Evolutionary conservation across 2,113 vertebrate species (phyloP).

Genomic region (Neoarius graeffei): DNA sequence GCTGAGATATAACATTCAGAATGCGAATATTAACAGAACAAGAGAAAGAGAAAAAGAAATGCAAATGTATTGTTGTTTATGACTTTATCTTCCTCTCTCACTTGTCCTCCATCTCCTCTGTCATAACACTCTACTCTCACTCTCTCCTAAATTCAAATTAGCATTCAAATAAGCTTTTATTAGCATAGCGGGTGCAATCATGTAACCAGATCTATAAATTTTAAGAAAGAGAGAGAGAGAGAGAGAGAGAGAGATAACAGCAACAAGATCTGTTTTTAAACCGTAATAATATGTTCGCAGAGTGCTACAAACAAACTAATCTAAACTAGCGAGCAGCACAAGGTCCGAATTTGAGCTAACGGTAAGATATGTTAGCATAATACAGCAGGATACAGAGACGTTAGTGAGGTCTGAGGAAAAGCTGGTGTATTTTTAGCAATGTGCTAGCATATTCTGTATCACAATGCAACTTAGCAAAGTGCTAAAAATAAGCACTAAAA

Average conservation of each 20-base stretch:
- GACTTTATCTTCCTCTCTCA: neutral
- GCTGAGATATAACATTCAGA: neutral
- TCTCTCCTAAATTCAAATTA: constrained; percentile 15
- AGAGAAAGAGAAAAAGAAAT: neutral
- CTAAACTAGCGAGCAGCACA: neutral
- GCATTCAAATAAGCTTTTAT: constrained; percentile 21
- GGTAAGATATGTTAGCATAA: neutral
- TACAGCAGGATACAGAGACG: neutral
- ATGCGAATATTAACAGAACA: neutral
- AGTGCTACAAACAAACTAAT: neutral
- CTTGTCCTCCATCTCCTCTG: neutral
- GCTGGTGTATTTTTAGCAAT: neutral
- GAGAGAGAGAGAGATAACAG: neutral
- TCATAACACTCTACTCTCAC: neutral
- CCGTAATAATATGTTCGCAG: neutral
- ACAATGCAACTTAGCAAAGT: neutral
- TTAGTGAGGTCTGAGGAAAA: neutral
- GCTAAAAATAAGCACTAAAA: neutral
- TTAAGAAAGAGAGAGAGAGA: neutral
- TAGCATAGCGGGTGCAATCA: neutral
- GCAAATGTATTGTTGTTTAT: neutral
- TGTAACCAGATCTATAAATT: neutral
- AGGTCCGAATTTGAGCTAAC: neutral
- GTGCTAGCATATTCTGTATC: neutral
- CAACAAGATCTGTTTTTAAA: neutral